Evolutionary conservation across 2,113 vertebrate species (phyloP).

Genomic region (Sphyrna mokarran): DNA sequence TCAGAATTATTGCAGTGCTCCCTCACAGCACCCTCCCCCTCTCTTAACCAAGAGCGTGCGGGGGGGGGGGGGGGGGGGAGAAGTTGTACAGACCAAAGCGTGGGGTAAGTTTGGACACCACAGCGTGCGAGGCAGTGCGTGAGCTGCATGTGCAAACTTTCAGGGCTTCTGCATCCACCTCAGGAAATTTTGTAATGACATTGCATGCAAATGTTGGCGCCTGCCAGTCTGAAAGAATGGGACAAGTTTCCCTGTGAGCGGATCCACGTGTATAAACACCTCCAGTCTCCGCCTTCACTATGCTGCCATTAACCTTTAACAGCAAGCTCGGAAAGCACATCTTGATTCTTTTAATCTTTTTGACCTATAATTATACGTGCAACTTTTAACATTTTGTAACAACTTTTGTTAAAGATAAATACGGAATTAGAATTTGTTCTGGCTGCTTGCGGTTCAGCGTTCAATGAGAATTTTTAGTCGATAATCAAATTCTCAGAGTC

Average conservation of each 20-base stretch:
- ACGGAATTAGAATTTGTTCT: neutral
- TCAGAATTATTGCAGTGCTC: neutral
- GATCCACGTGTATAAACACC: neutral
- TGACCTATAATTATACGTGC: neutral
- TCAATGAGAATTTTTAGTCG: neutral
- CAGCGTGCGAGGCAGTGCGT: neutral
- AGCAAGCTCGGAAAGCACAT: neutral
- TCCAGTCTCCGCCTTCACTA: neutral
- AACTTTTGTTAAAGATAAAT: neutral
- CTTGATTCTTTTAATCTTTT: neutral
- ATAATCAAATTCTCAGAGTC: neutral
- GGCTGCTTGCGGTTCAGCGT: neutral
- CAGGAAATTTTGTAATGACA: neutral
- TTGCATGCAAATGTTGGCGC: neutral
- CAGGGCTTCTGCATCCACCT: neutral
- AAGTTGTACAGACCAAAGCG: neutral
- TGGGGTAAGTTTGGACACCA: neutral
- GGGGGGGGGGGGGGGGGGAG: neutral
- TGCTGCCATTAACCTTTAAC: neutral
- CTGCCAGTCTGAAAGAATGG: neutral
- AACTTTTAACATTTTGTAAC: neutral
- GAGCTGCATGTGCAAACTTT: neutral
- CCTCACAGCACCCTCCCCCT: neutral
- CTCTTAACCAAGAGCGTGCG: neutral
- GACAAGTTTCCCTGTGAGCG: neutral